Base-by-base conservation (phyloP, 2,888 invertebrate genomes). In the Rhamnusium bicolor region DNA sequence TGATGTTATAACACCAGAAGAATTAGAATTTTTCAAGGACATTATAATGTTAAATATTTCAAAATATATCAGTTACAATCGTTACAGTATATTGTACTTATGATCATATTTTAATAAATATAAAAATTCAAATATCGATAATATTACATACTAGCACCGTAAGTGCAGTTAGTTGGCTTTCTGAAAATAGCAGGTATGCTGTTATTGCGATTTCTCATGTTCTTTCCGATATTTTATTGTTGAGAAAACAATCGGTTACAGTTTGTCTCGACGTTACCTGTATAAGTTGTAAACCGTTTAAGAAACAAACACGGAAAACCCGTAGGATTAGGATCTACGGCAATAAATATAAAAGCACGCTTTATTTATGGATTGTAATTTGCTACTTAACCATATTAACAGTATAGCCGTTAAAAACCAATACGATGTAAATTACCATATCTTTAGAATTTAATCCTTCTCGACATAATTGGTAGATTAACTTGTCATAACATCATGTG, bases 401-500 rank as follows among this genome's bases (percentile, higher is more conserved):
- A 46, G 46, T 40, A 24, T 19, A 40, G 46, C 53, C 53, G n/a
- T 10, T 63, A 63, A 63, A 27, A 63, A 63, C 63, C 63, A 51
- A 63, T 63, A 63, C 63, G 40, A 21, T 40, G 63, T 63, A 63
- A 49, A 63, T 51, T 63, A 63, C 63, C 63, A 63, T 63, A 58
- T 67, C 67, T 58, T 67, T 40, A 27, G 58, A 16, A 67, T 58
- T 56, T 56, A 67, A 67, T 67, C 47, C 67, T 29, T 27, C 18
- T 1, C 32, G 67, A 67, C 67, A 56, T 67, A 67, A 67, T 67
- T 56, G 67, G 47, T 56, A 67, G 67, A 67, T 67, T 67, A 67
- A 67, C 56, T 67, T 67, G 67, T 67, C 67, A 66, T 66, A 53
- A 66, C 66, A 66, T 66, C 53, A 46, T 67, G 63, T 63, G 54